Percentiles rank a stretch among this genome's conserved stretches.
phyloP scores from a whole-genome alignment of 2,113 vertebrate species.

The Notothenia coriiceps region DNA sequence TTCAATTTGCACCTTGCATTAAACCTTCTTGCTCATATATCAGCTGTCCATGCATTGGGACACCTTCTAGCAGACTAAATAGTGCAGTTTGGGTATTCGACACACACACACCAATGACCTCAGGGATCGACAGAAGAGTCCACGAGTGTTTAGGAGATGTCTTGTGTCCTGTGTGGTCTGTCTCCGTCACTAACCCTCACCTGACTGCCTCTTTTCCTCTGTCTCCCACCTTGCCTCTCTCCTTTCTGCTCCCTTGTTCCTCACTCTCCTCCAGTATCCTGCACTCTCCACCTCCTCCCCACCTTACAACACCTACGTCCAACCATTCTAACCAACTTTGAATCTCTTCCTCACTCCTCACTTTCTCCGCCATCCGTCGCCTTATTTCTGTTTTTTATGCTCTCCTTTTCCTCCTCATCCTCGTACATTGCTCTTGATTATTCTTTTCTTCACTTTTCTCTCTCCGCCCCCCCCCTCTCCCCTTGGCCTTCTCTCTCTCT shows the following conservation, averaged over 20 bases:
- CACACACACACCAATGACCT: too few species aligned
- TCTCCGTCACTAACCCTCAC: slow-evolving; percentile 74
- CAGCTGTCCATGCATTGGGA: too few species aligned
- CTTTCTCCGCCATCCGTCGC: slow-evolving; percentile 53
- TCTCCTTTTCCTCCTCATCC: background rate
- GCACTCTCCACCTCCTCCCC: slow-evolving; percentile 70
- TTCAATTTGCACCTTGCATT: background rate
- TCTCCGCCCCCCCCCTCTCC: slow-evolving; percentile 42
- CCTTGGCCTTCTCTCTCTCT: slow-evolving; percentile 38
- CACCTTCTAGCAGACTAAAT: background rate
- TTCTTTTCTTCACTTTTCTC: slow-evolving; percentile 69
- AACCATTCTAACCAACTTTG: slow-evolving; percentile 73
- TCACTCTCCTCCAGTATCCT: slow-evolving; percentile 76
- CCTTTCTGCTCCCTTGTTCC: slow-evolving; percentile 65
- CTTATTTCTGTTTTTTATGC: slow-evolving; percentile 67
- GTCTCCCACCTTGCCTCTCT: slow-evolving; percentile 70
- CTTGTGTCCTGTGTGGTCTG: slow-evolving; percentile 63
- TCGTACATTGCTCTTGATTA: slow-evolving; percentile 69
- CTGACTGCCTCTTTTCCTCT: slow-evolving; percentile 72
- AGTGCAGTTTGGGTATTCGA: too few species aligned
- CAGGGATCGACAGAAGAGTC: background rate
- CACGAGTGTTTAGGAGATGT: slow-evolving; percentile 23
- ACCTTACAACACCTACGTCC: slow-evolving; percentile 78
- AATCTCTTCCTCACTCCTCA: slow-evolving; percentile 43
- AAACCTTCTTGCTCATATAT: too few species aligned